A percentile compares a stretch with the other conserved stretches of the same genome.
These are phyloP conservation scores for Palythoa caribaeorum DNA, from an alignment of 92 coral and sea anemone species.

Conservation along the genomic window DNA sequence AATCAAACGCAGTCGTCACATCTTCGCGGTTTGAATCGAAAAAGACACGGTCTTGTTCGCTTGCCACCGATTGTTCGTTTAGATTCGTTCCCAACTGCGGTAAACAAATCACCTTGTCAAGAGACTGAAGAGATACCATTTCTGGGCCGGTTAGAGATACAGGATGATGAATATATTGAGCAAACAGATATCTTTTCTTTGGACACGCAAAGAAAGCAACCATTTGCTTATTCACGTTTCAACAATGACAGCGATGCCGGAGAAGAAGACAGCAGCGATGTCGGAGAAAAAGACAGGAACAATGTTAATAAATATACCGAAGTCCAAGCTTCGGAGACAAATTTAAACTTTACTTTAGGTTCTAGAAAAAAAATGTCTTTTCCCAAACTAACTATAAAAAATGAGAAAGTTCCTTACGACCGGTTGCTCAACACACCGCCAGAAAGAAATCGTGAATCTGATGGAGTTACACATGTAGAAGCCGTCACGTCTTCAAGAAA, in stretches of 20 bases:
- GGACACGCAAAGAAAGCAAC: not conserved
- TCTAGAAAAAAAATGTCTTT: not conserved
- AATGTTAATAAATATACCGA: not conserved
- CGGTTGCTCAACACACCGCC: not conserved
- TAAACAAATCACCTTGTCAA: slow-evolving; percentile 17
- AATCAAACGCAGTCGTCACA: slow-evolving; percentile 22
- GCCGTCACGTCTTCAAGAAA: not conserved
- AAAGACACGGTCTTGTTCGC: slow-evolving; percentile 84
- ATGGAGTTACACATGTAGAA: not conserved
- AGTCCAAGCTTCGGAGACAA: not conserved
- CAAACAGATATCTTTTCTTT: slow-evolving; percentile 24
- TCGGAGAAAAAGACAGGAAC: not conserved
- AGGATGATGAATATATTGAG: slow-evolving; percentile 1
- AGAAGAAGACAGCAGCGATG: not conserved
- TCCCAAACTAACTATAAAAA: slow-evolving; percentile 1
- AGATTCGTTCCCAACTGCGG: slow-evolving; percentile 44
- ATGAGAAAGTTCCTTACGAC: not conserved
- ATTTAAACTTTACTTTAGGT: not conserved
- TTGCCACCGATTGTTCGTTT: slow-evolving; percentile 84
- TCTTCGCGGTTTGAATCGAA: slow-evolving; percentile 64
- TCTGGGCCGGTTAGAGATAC: slow-evolving; percentile 3
- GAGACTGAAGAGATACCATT: slow-evolving; percentile 10
- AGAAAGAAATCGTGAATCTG: not conserved
- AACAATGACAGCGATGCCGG: not conserved
- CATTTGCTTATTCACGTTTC: slow-evolving; percentile 9